Conservation (phyloP, 2,113 vertebrate species). For the Calypte anna region DNA sequence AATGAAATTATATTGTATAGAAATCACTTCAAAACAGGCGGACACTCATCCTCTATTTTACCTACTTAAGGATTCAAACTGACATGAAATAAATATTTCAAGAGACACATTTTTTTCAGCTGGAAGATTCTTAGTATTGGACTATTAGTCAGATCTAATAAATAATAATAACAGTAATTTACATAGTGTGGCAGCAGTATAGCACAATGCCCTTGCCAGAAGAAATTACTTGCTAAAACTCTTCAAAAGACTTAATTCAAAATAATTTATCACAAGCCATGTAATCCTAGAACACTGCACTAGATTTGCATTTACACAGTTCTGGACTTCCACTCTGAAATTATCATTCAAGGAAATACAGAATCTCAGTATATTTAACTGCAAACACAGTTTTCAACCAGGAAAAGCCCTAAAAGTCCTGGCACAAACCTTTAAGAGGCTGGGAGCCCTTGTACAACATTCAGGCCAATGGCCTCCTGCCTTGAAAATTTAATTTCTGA, state of each 20-base stretch:
- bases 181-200: neutral
- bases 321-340: neutral
- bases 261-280: neutral
- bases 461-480: neutral
- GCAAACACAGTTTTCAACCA: neutral
- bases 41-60: neutral
- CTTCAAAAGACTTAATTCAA: neutral
- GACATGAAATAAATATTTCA: conserved; percentile 6
- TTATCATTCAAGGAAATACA: neutral
- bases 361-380: neutral
- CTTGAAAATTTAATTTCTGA: neutral
- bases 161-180: neutral
- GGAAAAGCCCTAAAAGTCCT: neutral
- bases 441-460: neutral
- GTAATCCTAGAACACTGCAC: neutral
- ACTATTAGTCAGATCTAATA: neutral
- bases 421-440: neutral
- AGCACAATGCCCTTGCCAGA: neutral
- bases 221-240: neutral
- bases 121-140: neutral
- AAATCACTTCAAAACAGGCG: neutral
- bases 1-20: neutral
- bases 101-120: neutral
- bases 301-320: neutral
- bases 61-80: neutral